Evolutionary conservation across 1,140 invertebrate genomes (phyloP).

Genomic region (Prorops nasuta): DNA sequence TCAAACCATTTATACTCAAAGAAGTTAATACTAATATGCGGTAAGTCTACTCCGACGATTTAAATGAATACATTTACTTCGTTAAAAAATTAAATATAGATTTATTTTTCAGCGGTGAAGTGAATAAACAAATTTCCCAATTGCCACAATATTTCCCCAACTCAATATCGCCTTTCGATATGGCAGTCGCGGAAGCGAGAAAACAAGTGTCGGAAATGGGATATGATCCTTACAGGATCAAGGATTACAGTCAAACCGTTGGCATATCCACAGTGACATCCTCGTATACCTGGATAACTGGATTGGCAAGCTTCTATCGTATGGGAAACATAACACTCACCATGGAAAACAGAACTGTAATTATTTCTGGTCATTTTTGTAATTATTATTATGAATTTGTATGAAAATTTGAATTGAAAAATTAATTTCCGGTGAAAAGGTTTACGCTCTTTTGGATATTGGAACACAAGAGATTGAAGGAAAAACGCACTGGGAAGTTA

Average conservation of each 20-base stretch:
- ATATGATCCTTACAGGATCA: slow-evolving; percentile 71
- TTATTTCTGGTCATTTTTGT: no score
- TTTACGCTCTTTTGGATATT: slow-evolving; percentile 66
- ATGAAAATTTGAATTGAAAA: neutral
- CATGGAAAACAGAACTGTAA: slow-evolving; percentile 70
- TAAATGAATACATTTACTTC: neutral
- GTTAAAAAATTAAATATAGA: neutral
- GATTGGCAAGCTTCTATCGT: slow-evolving; percentile 76
- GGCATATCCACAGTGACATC: slow-evolving; percentile 69
- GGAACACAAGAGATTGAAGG: slow-evolving; percentile 77
- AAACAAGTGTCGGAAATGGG: slow-evolving; percentile 69
- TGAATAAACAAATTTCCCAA: slow-evolving; percentile 58
- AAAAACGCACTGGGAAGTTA: slow-evolving; percentile 74
- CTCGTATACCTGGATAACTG: slow-evolving; percentile 73
- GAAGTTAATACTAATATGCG: slow-evolving; percentile 70
- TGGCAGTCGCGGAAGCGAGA: slow-evolving; percentile 71
- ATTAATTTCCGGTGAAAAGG: slow-evolving; percentile 25
- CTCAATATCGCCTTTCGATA: slow-evolving; percentile 81
- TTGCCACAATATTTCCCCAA: slow-evolving; percentile 76
- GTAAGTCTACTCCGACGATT: no score
- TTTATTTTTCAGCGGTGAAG: slow-evolving; percentile 48
- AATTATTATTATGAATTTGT: slow-evolving; percentile 2
- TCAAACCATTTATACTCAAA: slow-evolving; percentile 78
- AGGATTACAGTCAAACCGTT: slow-evolving; percentile 68
- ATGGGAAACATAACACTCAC: slow-evolving; percentile 73